A percentile compares a stretch with the other conserved stretches of the same genome.
Evolutionary conservation across 2,888 invertebrate species (phyloP).

Genomic region (Sussaba pulchella): DNA sequence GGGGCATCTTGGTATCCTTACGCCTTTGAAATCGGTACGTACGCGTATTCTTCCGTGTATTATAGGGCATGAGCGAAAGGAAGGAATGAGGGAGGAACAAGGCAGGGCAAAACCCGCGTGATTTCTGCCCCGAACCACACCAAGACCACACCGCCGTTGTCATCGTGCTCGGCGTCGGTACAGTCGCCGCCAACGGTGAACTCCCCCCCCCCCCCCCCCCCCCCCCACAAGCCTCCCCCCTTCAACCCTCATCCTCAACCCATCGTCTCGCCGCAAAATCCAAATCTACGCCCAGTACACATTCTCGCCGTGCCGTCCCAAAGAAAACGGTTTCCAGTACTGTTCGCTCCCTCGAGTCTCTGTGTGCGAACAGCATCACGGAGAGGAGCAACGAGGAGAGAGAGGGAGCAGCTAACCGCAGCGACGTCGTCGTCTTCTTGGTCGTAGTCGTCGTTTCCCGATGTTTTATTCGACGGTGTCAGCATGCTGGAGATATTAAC

Average conservation of each 20-base stretch:
- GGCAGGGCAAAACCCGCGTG: slow-evolving; percentile 31
- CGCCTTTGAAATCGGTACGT: slow-evolving; percentile 22
- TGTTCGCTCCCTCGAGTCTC: slow-evolving; percentile 45
- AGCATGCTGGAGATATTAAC: slow-evolving; percentile 80
- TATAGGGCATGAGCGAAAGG: slow-evolving; percentile 32
- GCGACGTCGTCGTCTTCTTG: slow-evolving; percentile 46
- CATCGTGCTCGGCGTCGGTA: background rate
- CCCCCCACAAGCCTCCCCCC: no score
- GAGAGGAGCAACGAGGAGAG: no score
- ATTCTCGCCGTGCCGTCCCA: slow-evolving; percentile 56
- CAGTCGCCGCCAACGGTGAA: slow-evolving; percentile 8
- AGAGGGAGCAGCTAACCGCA: slow-evolving; percentile 43
- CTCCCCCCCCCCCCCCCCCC: slow-evolving; percentile 28
- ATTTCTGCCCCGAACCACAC: slow-evolving; percentile 45
- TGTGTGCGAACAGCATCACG: slow-evolving; percentile 23
- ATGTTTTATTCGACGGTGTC: slow-evolving; percentile 81
- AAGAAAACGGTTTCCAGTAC: slow-evolving; percentile 34
- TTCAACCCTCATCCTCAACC: no score
- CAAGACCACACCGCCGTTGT: slow-evolving; percentile 27
- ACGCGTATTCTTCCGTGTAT: slow-evolving; percentile 57
- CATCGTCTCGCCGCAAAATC: slow-evolving; percentile 66
- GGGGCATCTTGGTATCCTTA: slow-evolving; percentile 30
- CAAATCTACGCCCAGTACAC: slow-evolving; percentile 72
- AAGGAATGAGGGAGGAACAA: slow-evolving; percentile 37
- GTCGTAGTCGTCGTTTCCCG: slow-evolving; percentile 54